Evolutionary conservation across 2,113 vertebrate species (phyloP).

Genomic region (Oenanthe melanoleuca): DNA sequence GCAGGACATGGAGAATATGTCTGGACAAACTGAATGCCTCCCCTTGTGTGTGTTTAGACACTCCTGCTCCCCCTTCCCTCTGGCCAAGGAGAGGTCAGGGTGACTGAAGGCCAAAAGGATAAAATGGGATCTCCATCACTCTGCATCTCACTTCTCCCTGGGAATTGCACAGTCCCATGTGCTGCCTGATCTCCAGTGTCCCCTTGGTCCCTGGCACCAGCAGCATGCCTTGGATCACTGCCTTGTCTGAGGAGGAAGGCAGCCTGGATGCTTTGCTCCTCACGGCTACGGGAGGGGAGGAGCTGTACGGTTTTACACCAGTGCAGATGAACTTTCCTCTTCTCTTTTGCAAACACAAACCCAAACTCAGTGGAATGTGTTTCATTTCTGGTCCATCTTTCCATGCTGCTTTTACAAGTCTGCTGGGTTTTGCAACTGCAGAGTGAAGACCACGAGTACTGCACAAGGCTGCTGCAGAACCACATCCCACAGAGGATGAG

Average conservation of each 20-base stretch:
- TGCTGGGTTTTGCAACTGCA: background rate
- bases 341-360: background rate
- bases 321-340: background rate
- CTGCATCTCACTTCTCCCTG: background rate
- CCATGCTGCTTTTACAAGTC: background rate
- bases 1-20: background rate
- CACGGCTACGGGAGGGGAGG: background rate
- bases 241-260: fast-evolving
- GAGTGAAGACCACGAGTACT: fast-evolving
- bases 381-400: slow-evolving; percentile 37
- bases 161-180: fast-evolving
- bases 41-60: background rate
- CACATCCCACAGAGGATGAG: background rate
- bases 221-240: background rate
- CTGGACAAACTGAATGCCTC: background rate
- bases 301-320: background rate
- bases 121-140: background rate
- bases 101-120: background rate
- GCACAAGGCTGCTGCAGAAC: background rate
- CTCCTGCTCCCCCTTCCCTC: background rate
- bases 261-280: background rate
- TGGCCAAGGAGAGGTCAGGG: background rate
- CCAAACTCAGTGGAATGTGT: background rate
- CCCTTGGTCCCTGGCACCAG: background rate
- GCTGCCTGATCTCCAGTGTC: background rate